Evolutionary conservation across 2,888 invertebrate genomes (phyloP), one percentile per base, ranked within the genome.

Genomic region (Drosophila mettleri): DNA sequence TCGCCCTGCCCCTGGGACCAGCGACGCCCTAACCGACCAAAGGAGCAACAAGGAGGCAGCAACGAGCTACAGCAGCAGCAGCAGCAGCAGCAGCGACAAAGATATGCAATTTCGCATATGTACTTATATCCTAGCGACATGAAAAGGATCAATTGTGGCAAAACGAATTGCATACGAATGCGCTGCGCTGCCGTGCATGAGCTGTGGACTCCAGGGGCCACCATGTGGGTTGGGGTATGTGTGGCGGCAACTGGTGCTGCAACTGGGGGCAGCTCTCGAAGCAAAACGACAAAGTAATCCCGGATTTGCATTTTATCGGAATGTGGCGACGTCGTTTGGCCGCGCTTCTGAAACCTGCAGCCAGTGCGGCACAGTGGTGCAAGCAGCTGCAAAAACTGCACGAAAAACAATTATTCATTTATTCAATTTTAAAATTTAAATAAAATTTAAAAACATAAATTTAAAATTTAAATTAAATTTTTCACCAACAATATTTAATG

Each of bases 41-140:
- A 79, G 77, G 66, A 80, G 66, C 65, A 69, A 55, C 72, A 34
- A 45, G 45, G 45, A 45, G 45, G 31, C 18, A 46, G 62, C 75
- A 58, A 43, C 69, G 29, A 43, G 68, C 24, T 34, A 22, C 41
- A 75, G 65, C 62, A 64, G 58, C 63, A 36, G 29, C 16, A 43
- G 59, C 75, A 54, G 31, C 46, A 24, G 20, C 48, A 31, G 63
- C 74, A 65, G 49, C 75, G 86, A 78, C 86, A 88, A 88, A 86
- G 88, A 86, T 86, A 86, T 86, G 85, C 85, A 86, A 86, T 86
- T 86, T 88, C 87, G 85, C 88, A 86, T 86, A 86, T 88, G 86
- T 88, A 88, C 86, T 88, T 89, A 88, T 86, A 86, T 86, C 89
- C 89, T 82, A 85, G 89, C 87, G 87, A 86, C 89, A 86, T 87